Percentiles rank a stretch among this genome's conserved stretches.
Evolutionary conservation across 2,797 vertebrate species (phyloP).

Genomic region (Numenius phaeopus): DNA sequence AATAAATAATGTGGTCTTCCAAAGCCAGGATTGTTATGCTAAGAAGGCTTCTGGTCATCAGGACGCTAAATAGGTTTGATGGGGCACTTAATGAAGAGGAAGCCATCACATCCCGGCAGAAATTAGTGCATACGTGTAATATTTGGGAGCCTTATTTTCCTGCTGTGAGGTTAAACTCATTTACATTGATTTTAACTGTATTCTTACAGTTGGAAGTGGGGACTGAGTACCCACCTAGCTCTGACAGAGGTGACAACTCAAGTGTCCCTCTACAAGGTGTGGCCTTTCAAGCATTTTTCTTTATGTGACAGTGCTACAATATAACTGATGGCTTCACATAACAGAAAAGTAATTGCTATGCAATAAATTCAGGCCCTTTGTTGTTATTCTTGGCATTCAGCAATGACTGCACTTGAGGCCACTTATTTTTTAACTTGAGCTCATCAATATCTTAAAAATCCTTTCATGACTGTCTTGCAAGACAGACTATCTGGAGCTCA

Average conservation of each 20-base stretch:
- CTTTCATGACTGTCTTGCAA: background rate
- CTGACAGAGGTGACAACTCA: background rate
- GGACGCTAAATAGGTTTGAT: background rate
- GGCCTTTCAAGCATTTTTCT: background rate
- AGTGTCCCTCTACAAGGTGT: background rate
- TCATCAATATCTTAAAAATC: background rate
- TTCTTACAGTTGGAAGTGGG: background rate
- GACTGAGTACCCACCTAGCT: background rate
- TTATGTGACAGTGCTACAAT: background rate
- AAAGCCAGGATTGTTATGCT: background rate
- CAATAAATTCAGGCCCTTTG: background rate
- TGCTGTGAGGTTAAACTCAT: background rate
- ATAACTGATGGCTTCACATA: background rate
- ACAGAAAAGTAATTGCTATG: background rate
- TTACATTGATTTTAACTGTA: background rate
- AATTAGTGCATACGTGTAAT: background rate
- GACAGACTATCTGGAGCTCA: background rate
- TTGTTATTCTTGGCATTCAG: background rate
- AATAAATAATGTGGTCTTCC: background rate
- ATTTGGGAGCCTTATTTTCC: background rate
- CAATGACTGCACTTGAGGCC: background rate
- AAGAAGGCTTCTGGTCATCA: background rate
- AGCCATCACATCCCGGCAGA: background rate
- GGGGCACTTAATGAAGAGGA: background rate
- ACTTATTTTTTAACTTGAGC: background rate